Conservation (phyloP, 2,888 invertebrate genomes). For the Sisyra terminalis region DNA sequence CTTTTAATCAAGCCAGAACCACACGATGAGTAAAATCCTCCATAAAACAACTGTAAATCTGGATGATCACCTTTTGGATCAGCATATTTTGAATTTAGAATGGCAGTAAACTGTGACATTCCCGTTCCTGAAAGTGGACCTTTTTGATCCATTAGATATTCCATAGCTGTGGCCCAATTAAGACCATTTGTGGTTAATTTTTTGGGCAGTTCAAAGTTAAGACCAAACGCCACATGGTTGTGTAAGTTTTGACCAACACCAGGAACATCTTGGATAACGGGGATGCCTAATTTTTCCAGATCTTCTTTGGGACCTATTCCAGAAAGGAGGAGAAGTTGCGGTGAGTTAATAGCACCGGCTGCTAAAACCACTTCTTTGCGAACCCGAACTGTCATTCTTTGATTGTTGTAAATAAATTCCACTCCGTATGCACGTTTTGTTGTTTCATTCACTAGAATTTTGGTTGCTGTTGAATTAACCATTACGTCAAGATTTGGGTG, state of each 20-base stretch:
- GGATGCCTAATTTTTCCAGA: constrained; percentile 38
- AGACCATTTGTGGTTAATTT: constrained; percentile 27
- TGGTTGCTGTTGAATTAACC: constrained; percentile 42
- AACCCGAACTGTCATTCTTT: constrained; percentile 29
- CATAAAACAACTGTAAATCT: constrained; percentile 49
- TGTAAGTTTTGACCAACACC: constrained; percentile 54
- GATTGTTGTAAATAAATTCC: constrained; percentile 37
- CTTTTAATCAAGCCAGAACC: constrained; percentile 40
- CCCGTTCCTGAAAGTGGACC: constrained; percentile 50
- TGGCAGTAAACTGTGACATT: constrained; percentile 49
- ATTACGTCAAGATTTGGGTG: constrained; percentile 42
- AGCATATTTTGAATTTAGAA: constrained; percentile 41
- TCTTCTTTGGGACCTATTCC: constrained; percentile 48
- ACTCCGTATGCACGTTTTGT: constrained; percentile 38
- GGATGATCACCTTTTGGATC: constrained; percentile 40
- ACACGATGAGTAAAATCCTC: constrained; percentile 29
- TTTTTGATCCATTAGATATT: constrained; percentile 39
- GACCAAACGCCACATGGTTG: constrained; percentile 45
- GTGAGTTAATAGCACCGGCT: constrained; percentile 47
- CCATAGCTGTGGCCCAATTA: constrained; percentile 41
- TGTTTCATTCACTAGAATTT: constrained; percentile 29
- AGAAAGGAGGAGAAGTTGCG: constrained; percentile 46
- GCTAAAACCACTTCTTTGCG: constrained; percentile 41
- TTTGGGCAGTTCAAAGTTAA: constrained; percentile 34
- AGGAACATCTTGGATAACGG: constrained; percentile 40